Conservation (phyloP, 1,140 invertebrate genomes). For the Zaprionus taronus region DNA sequence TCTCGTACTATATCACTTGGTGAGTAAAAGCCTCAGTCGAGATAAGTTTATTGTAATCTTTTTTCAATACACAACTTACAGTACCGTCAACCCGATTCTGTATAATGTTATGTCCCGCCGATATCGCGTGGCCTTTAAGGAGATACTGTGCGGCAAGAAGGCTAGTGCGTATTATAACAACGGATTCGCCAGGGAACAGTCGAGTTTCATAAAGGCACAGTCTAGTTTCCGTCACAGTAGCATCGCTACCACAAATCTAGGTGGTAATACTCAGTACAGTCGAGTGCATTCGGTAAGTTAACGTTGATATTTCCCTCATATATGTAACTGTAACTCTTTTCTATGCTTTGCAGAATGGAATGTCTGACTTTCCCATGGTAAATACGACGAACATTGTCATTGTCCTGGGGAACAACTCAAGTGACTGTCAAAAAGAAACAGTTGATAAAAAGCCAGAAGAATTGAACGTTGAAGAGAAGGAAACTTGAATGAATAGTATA, state of each 20-base stretch:
- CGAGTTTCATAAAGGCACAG: constrained; percentile 86
- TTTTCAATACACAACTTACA: constrained; percentile 34
- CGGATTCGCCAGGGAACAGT: constrained; percentile 85
- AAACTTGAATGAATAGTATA: constrained; percentile 29
- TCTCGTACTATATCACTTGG: constrained; percentile 94
- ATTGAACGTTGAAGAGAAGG: constrained; percentile 14
- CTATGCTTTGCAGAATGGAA: constrained; percentile 36
- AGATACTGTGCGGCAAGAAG: constrained; percentile 87
- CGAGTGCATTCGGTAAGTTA: constrained; percentile 66
- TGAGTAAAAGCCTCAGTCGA: constrained; percentile 16
- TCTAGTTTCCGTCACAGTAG: constrained; percentile 86
- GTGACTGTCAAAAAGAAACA: constrained; percentile 27
- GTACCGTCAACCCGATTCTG: constrained; percentile 94
- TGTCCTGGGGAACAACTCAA: constrained; percentile 55
- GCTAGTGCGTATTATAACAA: constrained; percentile 80
- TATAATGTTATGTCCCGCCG: constrained; percentile 95
- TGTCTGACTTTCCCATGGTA: constrained; percentile 45
- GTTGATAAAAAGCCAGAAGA: constrained; percentile 36
- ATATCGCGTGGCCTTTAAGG: constrained; percentile 92
- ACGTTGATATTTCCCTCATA: background rate
- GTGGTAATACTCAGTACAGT: constrained; percentile 56
- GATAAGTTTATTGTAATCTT: background rate
- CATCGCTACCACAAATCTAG: constrained; percentile 42
- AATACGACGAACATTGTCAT: constrained; percentile 66
- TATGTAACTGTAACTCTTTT: background rate